phyloP scores from a whole-genome alignment of 2,888 invertebrate genomes.

The Nematopogon swammerdamellus region DNA sequence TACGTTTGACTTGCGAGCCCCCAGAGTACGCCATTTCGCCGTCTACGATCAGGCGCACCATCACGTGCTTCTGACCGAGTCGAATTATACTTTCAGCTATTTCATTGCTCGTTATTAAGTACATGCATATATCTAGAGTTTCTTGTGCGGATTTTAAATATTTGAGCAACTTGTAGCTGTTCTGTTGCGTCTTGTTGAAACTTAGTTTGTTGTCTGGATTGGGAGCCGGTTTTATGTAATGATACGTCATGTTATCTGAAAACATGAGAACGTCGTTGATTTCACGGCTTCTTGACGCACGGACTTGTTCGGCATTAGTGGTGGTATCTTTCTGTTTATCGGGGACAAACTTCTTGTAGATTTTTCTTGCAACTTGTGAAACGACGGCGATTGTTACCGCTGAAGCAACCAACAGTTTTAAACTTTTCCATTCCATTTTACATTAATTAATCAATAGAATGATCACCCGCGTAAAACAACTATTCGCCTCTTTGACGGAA shows the following conservation, averaged over 20 bases:
- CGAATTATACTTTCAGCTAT: slow-evolving; percentile 45
- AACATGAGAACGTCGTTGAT: slow-evolving; percentile 49
- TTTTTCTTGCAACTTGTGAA: slow-evolving; percentile 36
- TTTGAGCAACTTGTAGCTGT: slow-evolving; percentile 44
- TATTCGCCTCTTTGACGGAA: background rate
- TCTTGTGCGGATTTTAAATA: slow-evolving; percentile 47
- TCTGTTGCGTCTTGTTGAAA: slow-evolving; percentile 37
- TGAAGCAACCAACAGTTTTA: slow-evolving; percentile 36
- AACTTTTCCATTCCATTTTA: slow-evolving; percentile 44
- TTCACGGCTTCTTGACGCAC: slow-evolving; percentile 29
- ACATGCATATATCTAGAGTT: slow-evolving; percentile 49
- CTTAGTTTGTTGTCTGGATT: slow-evolving; percentile 36
- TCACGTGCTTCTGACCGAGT: slow-evolving; percentile 42
- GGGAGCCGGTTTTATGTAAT: slow-evolving; percentile 32
- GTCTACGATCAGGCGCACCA: slow-evolving; percentile 46
- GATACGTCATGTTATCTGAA: slow-evolving; percentile 38
- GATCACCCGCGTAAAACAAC: too few relatives aligned
- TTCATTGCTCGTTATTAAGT: slow-evolving; percentile 45
- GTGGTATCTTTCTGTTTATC: background rate
- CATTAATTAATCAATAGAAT: background rate
- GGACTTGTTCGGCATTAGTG: background rate
- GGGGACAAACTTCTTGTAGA: slow-evolving; percentile 19
- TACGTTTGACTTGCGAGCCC: slow-evolving; percentile 42
- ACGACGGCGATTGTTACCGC: slow-evolving; percentile 40
- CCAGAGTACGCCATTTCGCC: slow-evolving; percentile 47